A percentile compares a stretch with the other conserved stretches of the same genome.
Conservation (phyloP, 2,113 vertebrate genomes). For the Notothenia coriiceps region DNA sequence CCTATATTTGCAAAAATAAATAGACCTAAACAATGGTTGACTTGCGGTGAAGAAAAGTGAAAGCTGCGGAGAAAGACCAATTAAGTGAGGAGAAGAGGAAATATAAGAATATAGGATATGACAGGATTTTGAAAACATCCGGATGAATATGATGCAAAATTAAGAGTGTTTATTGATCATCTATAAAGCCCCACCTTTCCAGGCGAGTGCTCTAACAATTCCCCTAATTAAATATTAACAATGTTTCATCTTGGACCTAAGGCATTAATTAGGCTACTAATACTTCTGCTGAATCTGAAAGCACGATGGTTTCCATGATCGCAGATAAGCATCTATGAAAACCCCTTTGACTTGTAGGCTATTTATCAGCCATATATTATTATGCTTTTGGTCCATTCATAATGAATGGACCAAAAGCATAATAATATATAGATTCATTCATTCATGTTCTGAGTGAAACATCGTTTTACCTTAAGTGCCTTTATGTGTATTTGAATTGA, state of each 20-base stretch:
- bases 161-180: slow-evolving; percentile 84
- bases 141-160: slow-evolving; percentile 73
- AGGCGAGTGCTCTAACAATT: slow-evolving; percentile 72
- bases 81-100: slow-evolving; percentile 67
- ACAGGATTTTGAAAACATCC: slow-evolving; percentile 63
- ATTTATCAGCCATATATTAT: slow-evolving; percentile 26
- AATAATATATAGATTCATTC: neutral
- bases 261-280: slow-evolving; percentile 73
- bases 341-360: slow-evolving; percentile 21
- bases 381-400: slow-evolving; percentile 9
- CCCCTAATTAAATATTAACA: slow-evolving; percentile 83
- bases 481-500: neutral
- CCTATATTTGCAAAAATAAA: slow-evolving; percentile 76
- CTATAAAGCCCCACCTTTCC: slow-evolving; percentile 77
- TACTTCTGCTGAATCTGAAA: slow-evolving; percentile 63
- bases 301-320: slow-evolving; percentile 48
- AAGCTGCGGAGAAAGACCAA: slow-evolving; percentile 55
- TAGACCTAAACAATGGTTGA: slow-evolving; percentile 67
- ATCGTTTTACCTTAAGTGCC: slow-evolving; percentile 23
- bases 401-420: too few species aligned
- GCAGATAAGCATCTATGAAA: slow-evolving; percentile 36
- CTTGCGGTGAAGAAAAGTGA: slow-evolving; percentile 66
- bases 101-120: slow-evolving; percentile 69
- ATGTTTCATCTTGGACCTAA: slow-evolving; percentile 71
- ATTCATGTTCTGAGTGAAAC: slow-evolving; percentile 9